Conservation (phyloP, 1,140 invertebrate genomes). For the Drosophila busckii region DNA sequence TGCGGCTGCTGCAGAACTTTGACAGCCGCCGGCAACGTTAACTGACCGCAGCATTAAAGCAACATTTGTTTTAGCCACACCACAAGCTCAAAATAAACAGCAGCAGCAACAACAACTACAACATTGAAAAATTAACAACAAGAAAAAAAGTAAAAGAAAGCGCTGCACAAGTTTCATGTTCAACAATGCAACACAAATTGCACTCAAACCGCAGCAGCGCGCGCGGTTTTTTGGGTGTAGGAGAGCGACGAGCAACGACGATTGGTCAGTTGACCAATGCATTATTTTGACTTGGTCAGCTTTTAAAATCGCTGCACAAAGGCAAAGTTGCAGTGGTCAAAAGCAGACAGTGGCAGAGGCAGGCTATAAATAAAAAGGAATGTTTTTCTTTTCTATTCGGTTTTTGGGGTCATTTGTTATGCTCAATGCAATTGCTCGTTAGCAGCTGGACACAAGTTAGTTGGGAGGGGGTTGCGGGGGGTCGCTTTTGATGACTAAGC, state of each 20-base stretch:
- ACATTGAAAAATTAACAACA: not conserved
- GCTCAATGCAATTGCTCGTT: constrained; percentile 29
- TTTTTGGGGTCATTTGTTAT: constrained; percentile 31
- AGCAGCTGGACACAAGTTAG: too few species aligned
- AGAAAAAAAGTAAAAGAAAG: constrained; percentile 1
- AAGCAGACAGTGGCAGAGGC: constrained; percentile 11
- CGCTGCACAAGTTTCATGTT: constrained; percentile 26
- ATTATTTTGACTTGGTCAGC: constrained; percentile 69
- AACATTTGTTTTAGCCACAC: constrained; percentile 63
- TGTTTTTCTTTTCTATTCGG: not conserved
- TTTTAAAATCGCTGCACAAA: constrained; percentile 23
- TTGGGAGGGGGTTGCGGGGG: not conserved
- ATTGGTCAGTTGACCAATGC: constrained; percentile 55
- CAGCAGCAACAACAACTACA: constrained; percentile 6
- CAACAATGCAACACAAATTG: constrained; percentile 74
- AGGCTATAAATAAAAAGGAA: constrained; percentile 18
- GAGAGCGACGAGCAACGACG: constrained; percentile 1
- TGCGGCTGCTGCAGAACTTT: constrained; percentile 2
- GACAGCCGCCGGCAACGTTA: constrained; percentile 19
- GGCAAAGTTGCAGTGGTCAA: not conserved
- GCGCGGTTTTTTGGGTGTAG: constrained; percentile 42
- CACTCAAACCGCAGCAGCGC: constrained; percentile 54
- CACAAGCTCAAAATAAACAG: constrained; percentile 11
- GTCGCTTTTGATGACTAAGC: not conserved
- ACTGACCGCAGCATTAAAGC: constrained; percentile 69